These are phyloP conservation scores for Notodonta dromedarius DNA, from an alignment of 2,888 invertebrate species.

Conservation along the genomic window DNA sequence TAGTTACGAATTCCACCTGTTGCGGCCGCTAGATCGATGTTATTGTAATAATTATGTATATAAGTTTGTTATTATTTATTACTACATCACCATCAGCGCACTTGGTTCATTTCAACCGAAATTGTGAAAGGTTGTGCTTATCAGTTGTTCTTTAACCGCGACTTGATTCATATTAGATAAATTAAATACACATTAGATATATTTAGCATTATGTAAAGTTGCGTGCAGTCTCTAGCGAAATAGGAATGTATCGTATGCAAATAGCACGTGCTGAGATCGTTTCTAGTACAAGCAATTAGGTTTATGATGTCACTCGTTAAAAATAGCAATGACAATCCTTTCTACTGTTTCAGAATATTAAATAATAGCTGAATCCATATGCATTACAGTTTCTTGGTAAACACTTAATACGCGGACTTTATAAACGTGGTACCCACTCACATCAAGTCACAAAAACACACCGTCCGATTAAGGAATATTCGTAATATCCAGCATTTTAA, in stretches of 20 bases:
- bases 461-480: too few species aligned
- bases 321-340: constrained; percentile 25
- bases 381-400: constrained; percentile 8
- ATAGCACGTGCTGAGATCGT: constrained; percentile 7
- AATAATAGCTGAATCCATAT: constrained; percentile 15
- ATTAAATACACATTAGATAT: too few species aligned
- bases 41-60: constrained; percentile 21
- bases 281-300: constrained; percentile 22
- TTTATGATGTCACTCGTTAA: constrained; percentile 30
- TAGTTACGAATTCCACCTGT: constrained; percentile 36
- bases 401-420: neutral
- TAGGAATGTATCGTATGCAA: constrained; percentile 1
- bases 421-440: neutral
- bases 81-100: constrained; percentile 20
- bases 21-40: constrained; percentile 23
- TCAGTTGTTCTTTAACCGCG: constrained; percentile 11
- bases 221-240: constrained; percentile 17
- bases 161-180: neutral
- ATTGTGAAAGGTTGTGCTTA: constrained; percentile 25
- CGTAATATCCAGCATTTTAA: too few species aligned
- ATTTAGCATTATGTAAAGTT: neutral
- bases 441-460: neutral
- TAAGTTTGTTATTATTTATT: constrained; percentile 15
- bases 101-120: constrained; percentile 22
- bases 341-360: constrained; percentile 23